Conservation (phyloP, 2,113 vertebrate genomes). For the Marcusenius ussheri region DNA sequence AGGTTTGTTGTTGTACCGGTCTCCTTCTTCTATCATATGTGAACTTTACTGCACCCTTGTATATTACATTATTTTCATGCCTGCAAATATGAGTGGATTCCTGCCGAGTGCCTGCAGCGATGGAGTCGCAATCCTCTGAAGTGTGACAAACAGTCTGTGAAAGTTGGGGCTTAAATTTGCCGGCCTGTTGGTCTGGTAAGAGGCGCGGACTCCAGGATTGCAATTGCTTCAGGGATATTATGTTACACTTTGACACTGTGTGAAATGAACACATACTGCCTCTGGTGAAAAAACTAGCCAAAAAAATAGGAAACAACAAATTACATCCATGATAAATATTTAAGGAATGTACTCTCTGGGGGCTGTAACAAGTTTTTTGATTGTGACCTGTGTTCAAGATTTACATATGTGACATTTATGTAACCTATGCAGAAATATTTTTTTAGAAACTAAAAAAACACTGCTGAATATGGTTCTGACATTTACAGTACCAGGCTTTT, state of each 20-base stretch:
- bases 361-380: background rate
- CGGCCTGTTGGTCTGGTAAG: slow-evolving; percentile 12
- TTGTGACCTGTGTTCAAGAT: background rate
- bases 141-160: slow-evolving; percentile 17
- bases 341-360: background rate
- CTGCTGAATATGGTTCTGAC: background rate
- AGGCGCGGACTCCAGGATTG: background rate
- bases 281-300: background rate
- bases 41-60: background rate
- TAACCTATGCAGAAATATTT: too few relatives aligned
- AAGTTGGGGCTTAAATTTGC: slow-evolving; percentile 5
- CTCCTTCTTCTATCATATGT: background rate
- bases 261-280: slow-evolving; percentile 11
- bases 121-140: slow-evolving; percentile 6
- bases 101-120: slow-evolving; percentile 6
- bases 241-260: slow-evolving; percentile 16
- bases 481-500: background rate
- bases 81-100: slow-evolving; percentile 14
- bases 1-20: background rate
- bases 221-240: slow-evolving; percentile 7
- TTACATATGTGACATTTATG: background rate
- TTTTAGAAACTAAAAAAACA: background rate
- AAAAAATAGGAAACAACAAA: background rate
- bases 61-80: slow-evolving; percentile 4
- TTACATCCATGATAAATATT: background rate